A percentile compares a stretch with the other conserved stretches of the same genome.
Evolutionary conservation across 2,797 vertebrate genomes (phyloP).

Genomic region (Lepus oiostolus): DNA sequence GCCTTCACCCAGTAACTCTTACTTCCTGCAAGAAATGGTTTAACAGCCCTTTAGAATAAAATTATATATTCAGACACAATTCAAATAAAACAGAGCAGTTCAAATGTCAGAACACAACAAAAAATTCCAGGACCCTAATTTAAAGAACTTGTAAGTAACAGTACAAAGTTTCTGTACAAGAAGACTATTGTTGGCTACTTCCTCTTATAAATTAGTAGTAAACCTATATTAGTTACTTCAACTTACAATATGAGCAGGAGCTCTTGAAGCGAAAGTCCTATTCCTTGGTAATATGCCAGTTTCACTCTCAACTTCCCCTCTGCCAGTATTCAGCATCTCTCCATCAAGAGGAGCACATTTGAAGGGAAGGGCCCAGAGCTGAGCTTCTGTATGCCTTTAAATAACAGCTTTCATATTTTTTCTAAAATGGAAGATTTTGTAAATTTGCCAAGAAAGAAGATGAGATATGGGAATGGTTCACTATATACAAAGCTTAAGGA

Average conservation of each 20-base stretch:
- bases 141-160: slow-evolving; percentile 15
- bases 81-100: slow-evolving; percentile 5
- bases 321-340: background rate
- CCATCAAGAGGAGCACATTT: background rate
- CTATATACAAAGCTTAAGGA: background rate
- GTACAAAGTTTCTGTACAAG: slow-evolving; percentile 9
- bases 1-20: slow-evolving; percentile 14
- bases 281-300: background rate
- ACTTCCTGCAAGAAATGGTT: background rate
- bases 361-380: background rate
- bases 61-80: background rate
- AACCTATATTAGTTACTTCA: slow-evolving; percentile 12
- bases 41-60: slow-evolving; percentile 42
- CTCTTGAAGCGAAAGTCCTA: slow-evolving; percentile 33
- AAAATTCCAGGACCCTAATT: background rate
- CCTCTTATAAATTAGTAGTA: slow-evolving; percentile 50
- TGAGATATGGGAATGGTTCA: background rate
- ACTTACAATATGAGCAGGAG: background rate
- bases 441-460: background rate
- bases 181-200: background rate
- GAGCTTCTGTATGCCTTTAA: background rate
- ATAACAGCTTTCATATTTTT: background rate
- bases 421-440: slow-evolving; percentile 7
- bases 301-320: background rate
- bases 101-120: slow-evolving; percentile 44